phyloP scores from a whole-genome alignment of 2,797 vertebrate species.

The Hoplostethus mediterraneus region DNA sequence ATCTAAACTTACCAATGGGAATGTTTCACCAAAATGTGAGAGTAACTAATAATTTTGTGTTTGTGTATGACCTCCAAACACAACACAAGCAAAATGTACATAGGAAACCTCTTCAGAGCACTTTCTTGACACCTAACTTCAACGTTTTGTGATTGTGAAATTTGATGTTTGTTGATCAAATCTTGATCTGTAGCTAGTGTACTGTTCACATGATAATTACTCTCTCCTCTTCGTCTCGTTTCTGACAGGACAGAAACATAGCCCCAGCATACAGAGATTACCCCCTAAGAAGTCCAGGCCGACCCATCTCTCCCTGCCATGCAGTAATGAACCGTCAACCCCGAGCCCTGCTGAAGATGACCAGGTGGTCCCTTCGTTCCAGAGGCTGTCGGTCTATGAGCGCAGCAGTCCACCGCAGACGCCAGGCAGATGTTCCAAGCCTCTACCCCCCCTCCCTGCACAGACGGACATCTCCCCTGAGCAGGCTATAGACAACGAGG shows the following conservation, averaged over 20 bases:
- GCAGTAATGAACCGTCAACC: constrained; percentile 68
- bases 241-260: constrained; percentile 81
- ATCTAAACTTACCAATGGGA: constrained; percentile 9
- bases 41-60: neutral
- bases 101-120: too few species aligned
- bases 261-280: constrained; percentile 81
- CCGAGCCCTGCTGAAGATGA: constrained; percentile 84
- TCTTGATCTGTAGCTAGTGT: neutral
- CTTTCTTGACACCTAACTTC: too few species aligned
- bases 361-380: constrained; percentile 85
- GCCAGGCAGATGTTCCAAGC: constrained; percentile 87
- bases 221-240: neutral
- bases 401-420: constrained; percentile 86
- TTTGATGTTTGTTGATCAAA: neutral
- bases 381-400: constrained; percentile 88
- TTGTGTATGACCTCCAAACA: constrained; percentile 15
- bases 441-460: constrained; percentile 90
- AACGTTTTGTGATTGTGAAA: neutral
- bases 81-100: neutral
- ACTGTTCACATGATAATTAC: neutral
- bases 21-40: constrained; percentile 5
- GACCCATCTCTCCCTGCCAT: constrained; percentile 80
- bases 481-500: constrained; percentile 90
- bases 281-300: constrained; percentile 84
- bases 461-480: constrained; percentile 81